Percentiles rank a stretch among this genome's conserved stretches.
Conservation (phyloP, 2,888 invertebrate genomes). For the Flexamia atlantica region DNA sequence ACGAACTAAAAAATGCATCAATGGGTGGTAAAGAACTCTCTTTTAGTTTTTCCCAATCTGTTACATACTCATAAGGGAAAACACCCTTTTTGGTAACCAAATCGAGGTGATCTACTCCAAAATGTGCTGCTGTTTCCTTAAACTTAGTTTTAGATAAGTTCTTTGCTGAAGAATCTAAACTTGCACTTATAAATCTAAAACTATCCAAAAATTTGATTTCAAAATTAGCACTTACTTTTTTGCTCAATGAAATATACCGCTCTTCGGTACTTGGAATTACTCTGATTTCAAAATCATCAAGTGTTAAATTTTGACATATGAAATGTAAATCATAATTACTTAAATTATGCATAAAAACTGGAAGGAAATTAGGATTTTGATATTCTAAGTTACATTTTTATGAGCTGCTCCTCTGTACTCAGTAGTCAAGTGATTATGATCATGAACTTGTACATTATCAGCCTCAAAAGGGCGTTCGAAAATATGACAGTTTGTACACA, state of each 20-base stretch:
- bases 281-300: neutral
- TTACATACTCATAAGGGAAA: conserved; percentile 68
- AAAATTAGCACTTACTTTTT: neutral
- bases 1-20: conserved; percentile 69
- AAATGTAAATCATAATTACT: neutral
- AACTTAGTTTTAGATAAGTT: conserved; percentile 38
- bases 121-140: conserved; percentile 51
- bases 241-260: neutral
- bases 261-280: conserved; percentile 16
- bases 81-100: conserved; percentile 62
- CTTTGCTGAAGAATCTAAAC: conserved; percentile 37
- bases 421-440: neutral
- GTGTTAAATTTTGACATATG: neutral
- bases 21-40: conserved; percentile 68
- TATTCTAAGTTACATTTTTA: neutral
- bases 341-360: conserved; percentile 1
- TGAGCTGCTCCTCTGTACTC: neutral
- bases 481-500: neutral
- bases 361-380: neutral
- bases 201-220: conserved; percentile 49
- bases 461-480: neutral
- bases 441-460: neutral
- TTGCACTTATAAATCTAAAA: conserved; percentile 26
- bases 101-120: conserved; percentile 36
- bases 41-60: conserved; percentile 55